Percentiles rank a stretch among this genome's conserved stretches.
phyloP scores from a whole-genome alignment of 2,113 vertebrate genomes.

The Trachemys scripta region DNA sequence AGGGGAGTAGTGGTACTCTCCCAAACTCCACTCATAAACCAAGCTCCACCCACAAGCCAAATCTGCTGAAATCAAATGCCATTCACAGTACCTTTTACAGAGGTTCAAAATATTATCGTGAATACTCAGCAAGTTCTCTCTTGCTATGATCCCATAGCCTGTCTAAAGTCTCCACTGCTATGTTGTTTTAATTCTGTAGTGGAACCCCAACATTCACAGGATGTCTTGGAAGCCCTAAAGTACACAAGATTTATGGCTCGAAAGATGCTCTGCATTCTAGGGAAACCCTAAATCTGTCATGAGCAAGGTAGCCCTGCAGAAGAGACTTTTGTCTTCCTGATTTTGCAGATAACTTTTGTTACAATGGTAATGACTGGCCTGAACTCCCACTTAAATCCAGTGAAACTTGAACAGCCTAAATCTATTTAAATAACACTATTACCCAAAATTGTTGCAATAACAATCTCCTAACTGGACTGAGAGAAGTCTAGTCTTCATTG shows the following conservation, averaged over 20 bases:
- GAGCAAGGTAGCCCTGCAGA: not conserved
- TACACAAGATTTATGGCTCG: not conserved
- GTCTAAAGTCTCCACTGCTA: not conserved
- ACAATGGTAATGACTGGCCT: conserved; percentile 46
- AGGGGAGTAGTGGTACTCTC: not conserved
- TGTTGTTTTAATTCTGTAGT: not conserved
- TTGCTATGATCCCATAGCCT: not conserved
- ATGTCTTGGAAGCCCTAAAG: not conserved
- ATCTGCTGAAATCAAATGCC: rapidly evolving
- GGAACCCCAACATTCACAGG: not conserved
- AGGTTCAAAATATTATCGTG: not conserved
- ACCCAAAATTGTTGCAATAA: conserved; percentile 46
- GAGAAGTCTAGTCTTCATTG: conserved; percentile 53
- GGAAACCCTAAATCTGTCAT: not conserved
- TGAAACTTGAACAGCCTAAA: conserved; percentile 38
- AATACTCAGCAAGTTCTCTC: not conserved
- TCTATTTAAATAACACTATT: conserved; percentile 54
- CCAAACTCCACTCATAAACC: not conserved
- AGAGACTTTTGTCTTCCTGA: conserved; percentile 19
- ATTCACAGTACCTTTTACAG: not conserved
- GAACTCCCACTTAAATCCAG: conserved; percentile 44
- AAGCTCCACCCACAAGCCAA: not conserved
- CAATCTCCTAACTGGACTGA: conserved; percentile 45
- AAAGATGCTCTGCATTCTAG: not conserved
- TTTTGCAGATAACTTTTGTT: conserved; percentile 13